Evolutionary conservation across 2,888 invertebrate species (phyloP), one percentile per base, ranked within the genome.

Genomic region (Agonopterix alstromeriana): DNA sequence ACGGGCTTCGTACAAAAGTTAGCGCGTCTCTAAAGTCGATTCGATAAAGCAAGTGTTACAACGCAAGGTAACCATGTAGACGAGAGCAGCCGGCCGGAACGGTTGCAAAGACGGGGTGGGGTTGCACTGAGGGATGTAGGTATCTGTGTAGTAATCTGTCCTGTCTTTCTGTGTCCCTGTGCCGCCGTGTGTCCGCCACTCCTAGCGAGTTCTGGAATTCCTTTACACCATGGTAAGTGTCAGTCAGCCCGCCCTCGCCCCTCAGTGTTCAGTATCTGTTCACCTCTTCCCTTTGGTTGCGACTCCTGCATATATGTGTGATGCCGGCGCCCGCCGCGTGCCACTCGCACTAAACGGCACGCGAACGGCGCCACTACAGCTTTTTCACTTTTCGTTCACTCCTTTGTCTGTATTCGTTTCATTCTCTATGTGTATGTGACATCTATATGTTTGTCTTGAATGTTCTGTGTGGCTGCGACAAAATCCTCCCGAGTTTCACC

Each of bases 131-230:
- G 88, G 87, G 87, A 77, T 84, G 89, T 89, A 89, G 88, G 88
- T 90, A 88, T 89, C 79, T 90, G 89, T 89, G 88, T 90, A 90
- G 90, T 90, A 90, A 90, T 90, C 89, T 90, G 90, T 90, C 90
- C 89, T 90, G 90, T 90, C 90, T 89, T 89, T 90, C 90, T 92
- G 92, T 92, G 92, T 92, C 91, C 92, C 92, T 92, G 91, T 91
- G 90, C 89, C 90, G 90, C 90, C 89, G 89, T 89, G 88, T 92
- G 92, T 92, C 90, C 91, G 91, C 91, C 91, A 91, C 90, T 91
- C 90, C 94, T 95, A 97, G 97, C 95, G 95, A 95, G 94, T 97
- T 97, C 95, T 97, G 97, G 97, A 97, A 95, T 94, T 96, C 96
- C 94, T 97, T 97, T 95, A 95, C 95, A 93, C 96, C 96, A 94